These are phyloP conservation scores for Neocrepidodera transversa DNA, from an alignment of 2,888 invertebrate species.

Conservation along the genomic window DNA sequence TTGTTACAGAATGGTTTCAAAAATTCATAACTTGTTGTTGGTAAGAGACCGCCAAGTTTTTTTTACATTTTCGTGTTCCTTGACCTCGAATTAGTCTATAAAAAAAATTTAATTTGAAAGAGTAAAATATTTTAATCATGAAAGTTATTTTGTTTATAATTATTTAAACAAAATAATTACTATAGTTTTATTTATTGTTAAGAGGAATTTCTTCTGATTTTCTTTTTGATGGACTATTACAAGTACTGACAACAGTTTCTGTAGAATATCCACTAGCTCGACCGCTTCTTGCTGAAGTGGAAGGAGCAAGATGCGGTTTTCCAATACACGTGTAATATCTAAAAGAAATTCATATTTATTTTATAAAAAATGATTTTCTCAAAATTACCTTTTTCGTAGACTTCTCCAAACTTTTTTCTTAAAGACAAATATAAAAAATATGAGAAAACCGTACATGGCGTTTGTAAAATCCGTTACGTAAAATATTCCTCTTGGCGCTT, in stretches of 20 bases:
- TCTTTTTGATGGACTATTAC: constrained; percentile 13
- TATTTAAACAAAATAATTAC: too few species aligned
- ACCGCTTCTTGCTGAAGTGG: constrained; percentile 42
- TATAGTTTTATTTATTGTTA: too few species aligned
- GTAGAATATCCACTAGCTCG: constrained; percentile 45
- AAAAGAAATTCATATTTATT: constrained; percentile 25
- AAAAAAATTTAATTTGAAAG: too few species aligned
- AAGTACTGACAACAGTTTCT: constrained; percentile 33
- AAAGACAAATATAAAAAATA: constrained; percentile 78
- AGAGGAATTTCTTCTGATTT: constrained; percentile 27
- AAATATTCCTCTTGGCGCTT: constrained; percentile 35
- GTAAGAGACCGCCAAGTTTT: too few species aligned
- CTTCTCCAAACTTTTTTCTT: constrained; percentile 71
- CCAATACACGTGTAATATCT: constrained; percentile 54
- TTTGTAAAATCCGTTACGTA: constrained; percentile 71
- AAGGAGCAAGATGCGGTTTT: constrained; percentile 52
- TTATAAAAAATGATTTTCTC: background rate
- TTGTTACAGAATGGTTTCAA: too few species aligned
- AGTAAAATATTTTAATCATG: too few species aligned
- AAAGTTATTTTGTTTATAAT: too few species aligned
- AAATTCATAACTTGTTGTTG: too few species aligned
- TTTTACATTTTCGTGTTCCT: too few species aligned
- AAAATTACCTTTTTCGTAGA: constrained; percentile 65
- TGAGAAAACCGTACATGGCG: constrained; percentile 72
- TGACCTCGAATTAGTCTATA: too few species aligned